Evolutionary conservation across 2,113 vertebrate genomes (phyloP).

Genomic region (Tachysurus vachellii): DNA sequence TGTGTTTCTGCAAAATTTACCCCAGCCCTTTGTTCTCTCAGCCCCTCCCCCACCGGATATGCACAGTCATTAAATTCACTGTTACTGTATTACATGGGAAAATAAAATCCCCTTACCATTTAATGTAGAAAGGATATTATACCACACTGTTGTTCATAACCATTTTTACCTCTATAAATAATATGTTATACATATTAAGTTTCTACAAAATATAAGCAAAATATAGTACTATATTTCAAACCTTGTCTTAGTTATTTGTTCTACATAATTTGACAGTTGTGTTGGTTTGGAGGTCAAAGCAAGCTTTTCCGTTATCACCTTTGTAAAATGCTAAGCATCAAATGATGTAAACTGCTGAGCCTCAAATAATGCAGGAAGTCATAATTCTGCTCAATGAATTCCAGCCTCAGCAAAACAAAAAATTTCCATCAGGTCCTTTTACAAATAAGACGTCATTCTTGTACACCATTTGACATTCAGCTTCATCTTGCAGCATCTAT

Average conservation of each 20-base stretch:
- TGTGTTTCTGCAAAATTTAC: constrained; percentile 57
- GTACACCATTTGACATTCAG: background rate
- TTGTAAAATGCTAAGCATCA: constrained; percentile 15
- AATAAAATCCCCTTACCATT: background rate
- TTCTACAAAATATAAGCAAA: background rate
- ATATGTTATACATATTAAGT: background rate
- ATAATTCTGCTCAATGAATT: background rate
- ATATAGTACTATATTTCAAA: background rate
- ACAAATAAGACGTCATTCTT: background rate
- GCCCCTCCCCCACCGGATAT: constrained; percentile 50
- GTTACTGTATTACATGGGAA: constrained; percentile 16
- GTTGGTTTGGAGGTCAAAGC: background rate
- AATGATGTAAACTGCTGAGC: background rate
- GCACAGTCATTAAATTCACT: constrained; percentile 58
- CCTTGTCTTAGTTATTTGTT: background rate
- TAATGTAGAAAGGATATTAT: background rate
- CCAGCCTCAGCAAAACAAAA: background rate
- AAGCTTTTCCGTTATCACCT: constrained; percentile 4
- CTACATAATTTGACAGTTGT: background rate
- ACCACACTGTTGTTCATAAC: background rate
- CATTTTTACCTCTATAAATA: background rate
- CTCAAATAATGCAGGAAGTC: background rate
- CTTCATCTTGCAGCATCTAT: background rate
- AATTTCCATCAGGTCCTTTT: background rate
- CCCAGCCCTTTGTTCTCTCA: constrained; percentile 71